Base-by-base conservation (phyloP, 2,888 invertebrate genomes). In the Leucophenga maculata region DNA sequence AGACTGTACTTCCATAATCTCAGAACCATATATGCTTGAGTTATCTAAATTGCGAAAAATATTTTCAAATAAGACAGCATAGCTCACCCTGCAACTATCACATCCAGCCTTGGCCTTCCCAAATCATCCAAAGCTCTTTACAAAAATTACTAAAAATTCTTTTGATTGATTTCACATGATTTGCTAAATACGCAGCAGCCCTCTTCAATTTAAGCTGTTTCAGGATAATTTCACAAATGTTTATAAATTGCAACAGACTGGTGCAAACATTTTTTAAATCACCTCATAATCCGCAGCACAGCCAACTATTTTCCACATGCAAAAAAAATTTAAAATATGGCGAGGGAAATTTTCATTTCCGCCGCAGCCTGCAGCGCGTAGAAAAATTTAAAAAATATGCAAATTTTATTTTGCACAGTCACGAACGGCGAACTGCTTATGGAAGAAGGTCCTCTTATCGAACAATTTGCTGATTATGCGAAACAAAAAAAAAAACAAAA, bases 381-480 rank as follows among this genome's bases (percentile, higher is more conserved):
- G 81, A 82, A 77, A 80, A 77, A 81, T 84, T 78, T 71, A 70
- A 78, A 83, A 80, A 80, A 80, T 80, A 82, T 82, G 82, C 82
- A 82, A 82, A 82, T 82, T 68, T 67, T 75, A 46, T 82, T 80
- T 79, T 83, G 78, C 84, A 80, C 74, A 84, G 82, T 82, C 82
- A 82, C 82, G 82, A 84, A 83, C 67, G 72, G 46, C n/a, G 71
- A 39, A 9, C 8, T 39, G 26, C 26, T 26, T 26, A 4, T 26
- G 26, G 26, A 26, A 26, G 26, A 26, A 26, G 26, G 26, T 26
- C 26, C 26, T 32, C 32, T 11, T 11, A 39, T 76, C 75, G 71
- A 77, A 82, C 81, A 84, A 84, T 82, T 82, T 84, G 84, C 84
- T 84, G 81, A 84, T 81, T 84, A 83, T 76, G 76, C 72, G 26